Base-by-base conservation (phyloP, 2,113 vertebrate genomes). In the Piprites chloris region DNA sequence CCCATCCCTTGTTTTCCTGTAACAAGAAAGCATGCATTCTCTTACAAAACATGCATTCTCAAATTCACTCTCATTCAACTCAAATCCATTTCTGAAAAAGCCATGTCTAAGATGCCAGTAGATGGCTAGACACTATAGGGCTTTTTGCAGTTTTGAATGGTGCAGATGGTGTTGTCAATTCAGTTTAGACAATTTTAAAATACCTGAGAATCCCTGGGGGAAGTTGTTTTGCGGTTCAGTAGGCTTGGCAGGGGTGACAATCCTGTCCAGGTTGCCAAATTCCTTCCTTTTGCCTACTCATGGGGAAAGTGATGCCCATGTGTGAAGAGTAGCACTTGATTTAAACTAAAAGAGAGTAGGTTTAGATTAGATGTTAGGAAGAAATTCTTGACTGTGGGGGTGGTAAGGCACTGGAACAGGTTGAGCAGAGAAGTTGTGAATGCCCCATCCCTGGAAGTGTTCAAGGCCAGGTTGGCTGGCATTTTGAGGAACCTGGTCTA, bases 161-260 rank as follows among this genome's bases (percentile, higher is more conserved):
- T 77, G 27, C 55, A 92, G 46, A 56, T 90, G 83, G n/a, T 56
- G 32, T 62, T 95, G 74, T 75, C 61, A 92, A 9, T 69, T 96
- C 52, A 52, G 28, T 47, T 88, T 82, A 85, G 52, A 76, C 35
- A 33, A 59, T 75, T 81, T 62, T 12, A 72, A 87, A 91, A 59
- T 56, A 65, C 23, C 28, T 61, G 30, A 67, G 67, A 32, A 65
- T 58, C 90, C 58, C 66, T 61, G 30, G 44, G 11, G 62, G 18
- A 68, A 82, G 58, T 16, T 42, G 72, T 84, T 85, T 66, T 61
- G 41, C 0, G 1, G 53, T 68, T 85, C 61, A 68, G 53, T 23
- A 73, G 32, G 32, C 56, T 93, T 93, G 78, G 59, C 50, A 93
- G 63, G 42, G 62, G 44, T 46, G 55, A 35, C 30, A 82, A 18